These are phyloP conservation scores for Clarias platycephalus DNA, from an alignment of 2,797 vertebrate species.

Conservation along the genomic window DNA sequence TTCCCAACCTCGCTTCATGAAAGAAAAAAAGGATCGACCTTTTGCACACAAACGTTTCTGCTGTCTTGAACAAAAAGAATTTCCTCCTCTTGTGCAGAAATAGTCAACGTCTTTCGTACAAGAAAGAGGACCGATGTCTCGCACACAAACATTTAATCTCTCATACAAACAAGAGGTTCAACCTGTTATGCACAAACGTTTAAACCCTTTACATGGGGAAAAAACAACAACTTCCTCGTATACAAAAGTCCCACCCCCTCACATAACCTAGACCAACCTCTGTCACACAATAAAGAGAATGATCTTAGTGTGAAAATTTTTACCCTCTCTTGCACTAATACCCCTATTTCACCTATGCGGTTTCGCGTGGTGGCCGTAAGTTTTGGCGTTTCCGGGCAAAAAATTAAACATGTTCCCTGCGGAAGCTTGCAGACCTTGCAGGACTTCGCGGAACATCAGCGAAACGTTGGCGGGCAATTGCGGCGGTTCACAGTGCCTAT, in stretches of 20 bases:
- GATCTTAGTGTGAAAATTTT: not conserved
- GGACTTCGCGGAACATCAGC: no score
- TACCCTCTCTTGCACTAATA: no score
- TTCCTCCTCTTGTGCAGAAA: not conserved
- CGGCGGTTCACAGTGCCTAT: no score
- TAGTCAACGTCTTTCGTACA: not conserved
- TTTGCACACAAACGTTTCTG: not conserved
- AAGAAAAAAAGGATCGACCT: not conserved
- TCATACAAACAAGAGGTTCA: not conserved
- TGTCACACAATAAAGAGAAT: not conserved
- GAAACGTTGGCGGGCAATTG: no score
- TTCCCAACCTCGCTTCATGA: not conserved
- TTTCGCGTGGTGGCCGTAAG: no score
- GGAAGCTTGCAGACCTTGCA: no score
- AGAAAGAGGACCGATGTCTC: not conserved
- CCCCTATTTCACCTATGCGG: no score
- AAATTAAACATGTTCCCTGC: no score
- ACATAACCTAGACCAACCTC: not conserved
- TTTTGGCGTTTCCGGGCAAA: no score
- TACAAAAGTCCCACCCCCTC: not conserved
- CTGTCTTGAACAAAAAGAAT: not conserved
- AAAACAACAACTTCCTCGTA: not conserved
- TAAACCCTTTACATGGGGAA: not conserved
- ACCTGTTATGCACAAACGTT: not conserved
- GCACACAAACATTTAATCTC: not conserved